Evolutionary conservation across 2,888 invertebrate genomes (phyloP).

Genomic region (Cheilosia impressa): DNA sequence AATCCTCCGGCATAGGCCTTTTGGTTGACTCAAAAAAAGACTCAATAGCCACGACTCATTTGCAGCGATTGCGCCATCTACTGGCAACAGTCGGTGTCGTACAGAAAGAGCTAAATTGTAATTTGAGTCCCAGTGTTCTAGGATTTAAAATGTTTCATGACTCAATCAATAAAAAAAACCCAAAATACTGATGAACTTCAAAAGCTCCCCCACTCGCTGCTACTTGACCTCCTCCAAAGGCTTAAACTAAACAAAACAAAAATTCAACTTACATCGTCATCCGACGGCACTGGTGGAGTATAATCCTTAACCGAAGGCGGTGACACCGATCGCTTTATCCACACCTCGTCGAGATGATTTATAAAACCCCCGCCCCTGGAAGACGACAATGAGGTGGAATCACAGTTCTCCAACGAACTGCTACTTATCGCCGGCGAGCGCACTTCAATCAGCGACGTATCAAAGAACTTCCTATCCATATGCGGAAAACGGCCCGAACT

Average conservation of each 20-base stretch:
- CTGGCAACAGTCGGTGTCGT: too few species aligned
- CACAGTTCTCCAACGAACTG: conserved; percentile 81
- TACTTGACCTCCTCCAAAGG: background rate
- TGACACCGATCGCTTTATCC: conserved; percentile 79
- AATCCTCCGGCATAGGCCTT: too few species aligned
- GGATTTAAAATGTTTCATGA: too few species aligned
- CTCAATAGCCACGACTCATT: too few species aligned
- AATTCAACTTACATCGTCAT: conserved; percentile 78
- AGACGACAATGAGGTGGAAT: conserved; percentile 78
- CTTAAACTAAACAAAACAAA: conserved; percentile 1
- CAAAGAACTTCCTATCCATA: conserved; percentile 91
- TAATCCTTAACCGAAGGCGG: conserved; percentile 77
- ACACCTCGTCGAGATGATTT: conserved; percentile 80
- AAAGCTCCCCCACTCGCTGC: background rate
- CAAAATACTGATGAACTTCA: too few species aligned
- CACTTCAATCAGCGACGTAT: conserved; percentile 92
- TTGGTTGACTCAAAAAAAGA: too few species aligned
- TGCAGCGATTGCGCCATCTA: background rate
- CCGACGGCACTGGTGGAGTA: conserved; percentile 78
- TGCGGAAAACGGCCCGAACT: conserved; percentile 85
- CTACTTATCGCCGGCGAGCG: conserved; percentile 85
- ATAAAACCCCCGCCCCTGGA: conserved; percentile 65
- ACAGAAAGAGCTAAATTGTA: too few species aligned
- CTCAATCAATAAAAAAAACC: too few species aligned
- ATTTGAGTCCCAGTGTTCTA: too few species aligned